Conservation (phyloP, 2,888 invertebrate species). For the Notocelia uddmanniana region DNA sequence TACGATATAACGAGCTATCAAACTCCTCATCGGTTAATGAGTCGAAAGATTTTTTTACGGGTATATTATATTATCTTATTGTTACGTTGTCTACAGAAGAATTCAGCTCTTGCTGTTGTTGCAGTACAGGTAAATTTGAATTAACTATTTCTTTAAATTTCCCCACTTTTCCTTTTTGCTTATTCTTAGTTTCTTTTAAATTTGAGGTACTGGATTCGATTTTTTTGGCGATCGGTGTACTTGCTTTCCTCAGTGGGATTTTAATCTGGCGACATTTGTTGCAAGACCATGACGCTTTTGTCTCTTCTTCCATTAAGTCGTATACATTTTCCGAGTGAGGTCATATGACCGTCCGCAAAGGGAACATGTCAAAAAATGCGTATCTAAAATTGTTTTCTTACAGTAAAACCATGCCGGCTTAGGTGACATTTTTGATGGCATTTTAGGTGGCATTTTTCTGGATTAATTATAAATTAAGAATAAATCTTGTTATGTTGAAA, state of each 20-base stretch:
- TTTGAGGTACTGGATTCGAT: no score
- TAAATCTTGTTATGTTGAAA: no score
- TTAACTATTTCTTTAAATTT: not conserved
- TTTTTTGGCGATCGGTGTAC: no score
- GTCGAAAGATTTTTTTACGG: not conserved
- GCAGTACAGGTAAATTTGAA: not conserved
- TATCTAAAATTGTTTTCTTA: not conserved
- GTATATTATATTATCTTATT: not conserved
- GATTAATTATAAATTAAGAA: no score
- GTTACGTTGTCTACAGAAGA: conserved; percentile 5
- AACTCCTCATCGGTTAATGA: conserved; percentile 8
- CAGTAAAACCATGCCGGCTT: not conserved
- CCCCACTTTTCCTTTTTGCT: not conserved
- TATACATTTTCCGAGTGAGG: not conserved
- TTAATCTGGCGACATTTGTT: no score
- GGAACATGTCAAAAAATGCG: not conserved
- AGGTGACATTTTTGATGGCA: not conserved
- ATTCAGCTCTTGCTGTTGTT: conserved; percentile 1
- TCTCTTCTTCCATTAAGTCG: not conserved
- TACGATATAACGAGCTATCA: not conserved
- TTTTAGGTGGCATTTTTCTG: no score
- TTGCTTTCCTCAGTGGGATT: no score
- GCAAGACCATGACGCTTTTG: no score
- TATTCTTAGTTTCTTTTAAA: no score
- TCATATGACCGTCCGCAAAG: not conserved